Evolutionary conservation across 2,888 invertebrate genomes (phyloP).

Genomic region (Athripsodes cinereus): DNA sequence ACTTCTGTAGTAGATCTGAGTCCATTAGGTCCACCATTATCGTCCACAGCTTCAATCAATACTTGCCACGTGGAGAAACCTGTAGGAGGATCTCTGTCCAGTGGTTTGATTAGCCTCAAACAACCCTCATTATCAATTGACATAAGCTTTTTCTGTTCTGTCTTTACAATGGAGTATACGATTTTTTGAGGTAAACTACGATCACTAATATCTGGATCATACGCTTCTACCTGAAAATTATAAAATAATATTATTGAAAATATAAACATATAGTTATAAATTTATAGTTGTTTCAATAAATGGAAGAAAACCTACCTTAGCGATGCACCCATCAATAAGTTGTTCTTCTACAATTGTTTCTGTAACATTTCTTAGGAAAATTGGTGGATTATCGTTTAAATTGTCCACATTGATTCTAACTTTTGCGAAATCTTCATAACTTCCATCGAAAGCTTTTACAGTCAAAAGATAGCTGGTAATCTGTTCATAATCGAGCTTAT

Average conservation of each 20-base stretch:
- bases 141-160: slow-evolving; percentile 64
- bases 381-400: slow-evolving; percentile 89
- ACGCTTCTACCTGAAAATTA: slow-evolving; percentile 55
- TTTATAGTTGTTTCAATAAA: slow-evolving; percentile 8
- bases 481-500: slow-evolving; percentile 74
- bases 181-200: slow-evolving; percentile 70
- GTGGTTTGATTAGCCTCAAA: slow-evolving; percentile 62
- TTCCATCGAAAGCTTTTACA: slow-evolving; percentile 78
- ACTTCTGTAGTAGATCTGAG: slow-evolving; percentile 61
- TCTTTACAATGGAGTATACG: slow-evolving; percentile 66
- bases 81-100: slow-evolving; percentile 85
- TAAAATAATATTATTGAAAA: too few species aligned
- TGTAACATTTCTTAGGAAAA: slow-evolving; percentile 67
- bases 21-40: slow-evolving; percentile 60
- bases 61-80: slow-evolving; percentile 79
- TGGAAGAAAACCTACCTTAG: slow-evolving; percentile 43
- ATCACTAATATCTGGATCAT: slow-evolving; percentile 81
- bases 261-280: background rate
- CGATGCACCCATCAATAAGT: slow-evolving; percentile 62
- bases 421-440: slow-evolving; percentile 73
- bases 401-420: slow-evolving; percentile 83
- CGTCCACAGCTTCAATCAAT: slow-evolving; percentile 69
- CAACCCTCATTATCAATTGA: slow-evolving; percentile 72
- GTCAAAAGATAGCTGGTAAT: slow-evolving; percentile 80
- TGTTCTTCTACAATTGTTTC: slow-evolving; percentile 73